Percentiles rank a stretch among this genome's conserved stretches.
phyloP scores from a whole-genome alignment of 2,888 invertebrate species.

The Thera britannica region DNA sequence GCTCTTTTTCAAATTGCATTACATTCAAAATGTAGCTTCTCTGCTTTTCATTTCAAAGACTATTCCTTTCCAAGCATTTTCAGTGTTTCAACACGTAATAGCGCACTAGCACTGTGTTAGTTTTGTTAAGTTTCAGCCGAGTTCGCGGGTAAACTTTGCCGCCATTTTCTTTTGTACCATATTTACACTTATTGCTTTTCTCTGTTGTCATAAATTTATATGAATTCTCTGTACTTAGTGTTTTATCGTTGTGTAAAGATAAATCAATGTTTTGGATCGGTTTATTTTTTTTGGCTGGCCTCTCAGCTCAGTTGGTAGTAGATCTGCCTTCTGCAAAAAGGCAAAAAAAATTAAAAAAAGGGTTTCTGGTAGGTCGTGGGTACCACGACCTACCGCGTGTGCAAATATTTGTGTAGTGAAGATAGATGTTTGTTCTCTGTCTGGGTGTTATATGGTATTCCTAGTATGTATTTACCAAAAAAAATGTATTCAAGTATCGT shows the following conservation, averaged over 20 bases:
- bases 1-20: not conserved
- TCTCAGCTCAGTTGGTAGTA: too few species aligned
- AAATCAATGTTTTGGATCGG: too few species aligned
- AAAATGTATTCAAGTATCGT: too few species aligned
- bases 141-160: conserved; percentile 56
- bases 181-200: conserved; percentile 50
- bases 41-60: not conserved
- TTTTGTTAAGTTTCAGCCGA: conserved; percentile 51
- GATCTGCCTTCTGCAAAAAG: too few species aligned
- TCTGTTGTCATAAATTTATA: conserved; percentile 47
- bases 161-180: conserved; percentile 51
- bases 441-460: too few species aligned
- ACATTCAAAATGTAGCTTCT: not conserved
- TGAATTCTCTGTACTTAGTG: conserved; percentile 38
- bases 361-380: too few species aligned
- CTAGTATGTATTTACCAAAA: too few species aligned
- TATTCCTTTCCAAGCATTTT: not conserved
- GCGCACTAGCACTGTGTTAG: conserved; percentile 51
- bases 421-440: too few species aligned
- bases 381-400: too few species aligned
- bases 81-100: conserved; percentile 44
- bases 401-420: too few species aligned
- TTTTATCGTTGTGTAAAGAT: not conserved
- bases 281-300: too few species aligned
- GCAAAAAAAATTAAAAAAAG: too few species aligned